A percentile compares a stretch with the other conserved stretches of the same genome.
Evolutionary conservation across 2,797 vertebrate genomes (phyloP).

Genomic region (Hypotaenidia okinawae): DNA sequence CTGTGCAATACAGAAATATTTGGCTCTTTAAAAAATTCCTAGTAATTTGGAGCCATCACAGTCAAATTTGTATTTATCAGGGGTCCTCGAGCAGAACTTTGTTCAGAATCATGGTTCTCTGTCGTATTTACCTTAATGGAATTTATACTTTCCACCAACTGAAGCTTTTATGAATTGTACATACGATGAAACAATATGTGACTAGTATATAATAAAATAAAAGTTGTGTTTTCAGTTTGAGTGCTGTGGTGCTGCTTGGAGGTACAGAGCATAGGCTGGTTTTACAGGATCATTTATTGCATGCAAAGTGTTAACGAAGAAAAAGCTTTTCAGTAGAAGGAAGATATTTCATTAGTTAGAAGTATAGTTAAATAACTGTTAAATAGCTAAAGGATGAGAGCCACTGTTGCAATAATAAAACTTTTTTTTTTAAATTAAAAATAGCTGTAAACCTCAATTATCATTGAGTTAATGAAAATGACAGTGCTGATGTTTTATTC

Average conservation of each 20-base stretch:
- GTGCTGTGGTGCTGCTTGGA: background rate
- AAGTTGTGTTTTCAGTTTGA: background rate
- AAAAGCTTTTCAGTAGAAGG: background rate
- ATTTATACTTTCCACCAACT: background rate
- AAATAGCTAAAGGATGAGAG: background rate
- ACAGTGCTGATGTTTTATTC: conserved; percentile 47
- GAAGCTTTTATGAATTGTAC: background rate
- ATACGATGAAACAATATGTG: background rate
- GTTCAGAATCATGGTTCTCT: background rate
- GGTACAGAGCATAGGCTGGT: background rate
- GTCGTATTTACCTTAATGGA: background rate
- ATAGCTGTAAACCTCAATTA: background rate
- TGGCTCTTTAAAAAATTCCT: background rate
- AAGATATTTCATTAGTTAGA: background rate
- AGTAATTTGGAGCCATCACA: background rate
- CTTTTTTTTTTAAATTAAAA: background rate
- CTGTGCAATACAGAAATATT: background rate
- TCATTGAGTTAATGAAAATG: background rate
- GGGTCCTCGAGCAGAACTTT: background rate
- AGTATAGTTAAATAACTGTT: background rate
- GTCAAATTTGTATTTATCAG: background rate
- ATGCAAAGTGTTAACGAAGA: background rate
- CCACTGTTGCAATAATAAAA: background rate
- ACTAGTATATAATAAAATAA: background rate
- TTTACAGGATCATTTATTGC: background rate